Percentiles rank a stretch among this genome's conserved stretches.
Evolutionary conservation across 2,797 vertebrate genomes (phyloP).

Genomic region (Myotis pilosus): DNA sequence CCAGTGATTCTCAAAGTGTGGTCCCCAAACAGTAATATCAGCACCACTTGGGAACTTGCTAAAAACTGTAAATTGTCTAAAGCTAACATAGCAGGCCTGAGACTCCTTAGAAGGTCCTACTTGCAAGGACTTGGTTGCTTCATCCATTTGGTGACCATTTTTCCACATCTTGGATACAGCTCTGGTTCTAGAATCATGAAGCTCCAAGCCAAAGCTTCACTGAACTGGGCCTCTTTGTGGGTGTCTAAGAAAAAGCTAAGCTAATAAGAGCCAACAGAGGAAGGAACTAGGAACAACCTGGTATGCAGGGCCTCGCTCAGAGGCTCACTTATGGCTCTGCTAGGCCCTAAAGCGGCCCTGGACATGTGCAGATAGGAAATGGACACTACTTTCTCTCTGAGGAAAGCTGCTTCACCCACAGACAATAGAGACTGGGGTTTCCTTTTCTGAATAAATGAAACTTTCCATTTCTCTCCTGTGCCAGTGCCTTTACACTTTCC

Average conservation of each 20-base stretch:
- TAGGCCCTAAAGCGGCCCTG: background rate
- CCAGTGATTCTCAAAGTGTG: background rate
- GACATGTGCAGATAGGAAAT: background rate
- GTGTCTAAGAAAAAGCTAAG: background rate
- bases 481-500: background rate
- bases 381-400: background rate
- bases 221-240: background rate
- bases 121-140: background rate
- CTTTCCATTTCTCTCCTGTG: conserved; percentile 59
- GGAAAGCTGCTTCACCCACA: background rate
- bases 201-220: background rate
- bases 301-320: background rate
- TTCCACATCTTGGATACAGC: background rate
- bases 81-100: background rate
- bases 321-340: background rate
- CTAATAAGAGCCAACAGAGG: background rate
- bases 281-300: background rate
- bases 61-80: background rate
- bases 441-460: conserved; percentile 65
- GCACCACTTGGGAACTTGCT: background rate
- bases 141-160: background rate
- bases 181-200: background rate
- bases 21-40: background rate
- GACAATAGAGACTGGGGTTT: background rate
- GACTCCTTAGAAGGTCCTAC: background rate